Base-by-base conservation (phyloP, 53 echinoderm and acorn worm species). In the Zoroaster sp. region DNA sequence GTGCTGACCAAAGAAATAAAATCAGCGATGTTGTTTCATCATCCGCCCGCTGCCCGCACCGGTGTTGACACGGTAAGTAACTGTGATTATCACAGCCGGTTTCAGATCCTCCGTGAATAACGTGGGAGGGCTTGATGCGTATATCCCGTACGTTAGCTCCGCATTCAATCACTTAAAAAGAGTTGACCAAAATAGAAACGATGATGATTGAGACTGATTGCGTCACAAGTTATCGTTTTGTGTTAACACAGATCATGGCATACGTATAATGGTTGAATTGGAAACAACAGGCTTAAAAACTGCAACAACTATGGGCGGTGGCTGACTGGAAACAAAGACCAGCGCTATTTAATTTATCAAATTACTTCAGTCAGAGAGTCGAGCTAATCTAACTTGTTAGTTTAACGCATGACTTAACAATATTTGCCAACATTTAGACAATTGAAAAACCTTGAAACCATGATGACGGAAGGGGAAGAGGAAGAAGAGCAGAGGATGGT, bases 1-100 rank as follows among this genome's bases (percentile, higher is more conserved):
- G 68, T 67, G 81, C 81, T 81, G 81, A 67, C 67, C 81, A 66
- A 66, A 81, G 81, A 66, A 41, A 81, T 81, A 44, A 66, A 66
- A 81, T 66, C 81, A 65, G 53, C 65, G 54, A 59, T 59, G 78
- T 55, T 55, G 78, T 59, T 59, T 36, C 51, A 42, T 63, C 79
- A 37, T 59, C 55, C 79, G 40, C 59, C 79, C 63, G 65, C 63
- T 38, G 54, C 59, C 28, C 37, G 37, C 23, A 5, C 59, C 59
- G 63, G 79, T 79, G 79, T 79, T 38, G n/a, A 79, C 79, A 30
- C 38, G 79, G 35, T 55, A 46, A 63, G 37, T 49, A 28, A 51
- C 70, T 35, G 49, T 31, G 76, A 76, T 51, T 51, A 49, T 76
- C 76, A 31, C 25, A 25, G 42, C 23, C 42, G n/a, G 45, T 49